phyloP scores from a whole-genome alignment of 1,140 invertebrate genomes.

The Sweltsa coloradensis region DNA sequence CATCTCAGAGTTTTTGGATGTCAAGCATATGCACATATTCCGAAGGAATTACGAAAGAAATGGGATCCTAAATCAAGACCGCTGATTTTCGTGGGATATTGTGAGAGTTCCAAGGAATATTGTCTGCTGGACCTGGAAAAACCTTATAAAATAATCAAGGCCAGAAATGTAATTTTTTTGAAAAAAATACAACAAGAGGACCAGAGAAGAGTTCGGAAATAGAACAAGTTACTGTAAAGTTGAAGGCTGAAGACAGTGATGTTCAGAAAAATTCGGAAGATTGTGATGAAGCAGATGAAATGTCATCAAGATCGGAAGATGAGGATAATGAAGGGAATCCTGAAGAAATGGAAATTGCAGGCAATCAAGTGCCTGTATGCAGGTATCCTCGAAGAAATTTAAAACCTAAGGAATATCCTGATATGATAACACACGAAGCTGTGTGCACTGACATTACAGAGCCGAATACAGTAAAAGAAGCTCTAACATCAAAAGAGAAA shows the following conservation, averaged over 20 bases:
- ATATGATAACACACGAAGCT: background rate
- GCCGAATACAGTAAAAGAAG: conserved; percentile 9
- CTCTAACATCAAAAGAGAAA: background rate
- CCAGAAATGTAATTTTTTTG: conserved; percentile 7
- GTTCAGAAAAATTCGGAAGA: background rate
- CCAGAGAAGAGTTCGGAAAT: too few relatives aligned
- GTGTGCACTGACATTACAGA: background rate
- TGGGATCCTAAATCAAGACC: conserved; percentile 15
- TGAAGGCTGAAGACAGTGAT: too few relatives aligned
- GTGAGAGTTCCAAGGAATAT: conserved; percentile 13
- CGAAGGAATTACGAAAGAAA: conserved; percentile 19
- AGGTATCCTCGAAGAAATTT: conserved; percentile 10
- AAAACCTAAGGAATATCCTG: background rate
- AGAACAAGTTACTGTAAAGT: too few relatives aligned
- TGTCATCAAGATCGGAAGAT: background rate
- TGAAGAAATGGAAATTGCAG: conserved; percentile 12
- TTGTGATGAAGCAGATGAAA: background rate
- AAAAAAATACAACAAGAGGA: background rate
- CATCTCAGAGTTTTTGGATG: conserved; percentile 26
- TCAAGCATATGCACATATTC: conserved; percentile 21
- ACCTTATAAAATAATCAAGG: background rate
- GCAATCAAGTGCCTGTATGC: too few relatives aligned
- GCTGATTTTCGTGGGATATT: conserved; percentile 19
- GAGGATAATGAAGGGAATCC: background rate
- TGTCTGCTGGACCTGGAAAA: conserved; percentile 12